These are phyloP conservation scores for Myopa tessellatipennis DNA, from an alignment of 2,888 invertebrate genomes.

Conservation along the genomic window DNA sequence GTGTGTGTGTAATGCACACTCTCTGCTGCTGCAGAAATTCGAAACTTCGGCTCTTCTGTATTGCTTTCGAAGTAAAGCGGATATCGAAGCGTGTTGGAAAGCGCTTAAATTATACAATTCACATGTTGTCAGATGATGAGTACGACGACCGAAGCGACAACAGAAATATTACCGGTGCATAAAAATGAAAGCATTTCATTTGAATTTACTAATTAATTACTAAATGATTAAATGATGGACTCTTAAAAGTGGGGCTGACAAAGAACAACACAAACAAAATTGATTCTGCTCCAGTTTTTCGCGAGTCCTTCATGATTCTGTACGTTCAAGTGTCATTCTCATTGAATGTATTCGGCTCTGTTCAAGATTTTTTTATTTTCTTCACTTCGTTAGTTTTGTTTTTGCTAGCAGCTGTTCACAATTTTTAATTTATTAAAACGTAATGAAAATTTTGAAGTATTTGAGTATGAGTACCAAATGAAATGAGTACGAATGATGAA, in stretches of 20 bases:
- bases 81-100: not conserved
- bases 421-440: conserved; percentile 16
- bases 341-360: not conserved
- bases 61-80: not conserved
- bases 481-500: not conserved
- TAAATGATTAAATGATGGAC: no score
- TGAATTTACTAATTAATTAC: no score
- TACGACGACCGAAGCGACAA: not conserved
- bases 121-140: not conserved
- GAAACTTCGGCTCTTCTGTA: not conserved
- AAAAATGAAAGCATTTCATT: not conserved
- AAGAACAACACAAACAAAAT: no score
- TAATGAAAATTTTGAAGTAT: not conserved
- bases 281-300: no score
- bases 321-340: no score
- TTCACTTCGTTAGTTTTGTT: not conserved
- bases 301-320: no score
- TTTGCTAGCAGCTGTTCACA: conserved; percentile 2
- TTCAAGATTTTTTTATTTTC: not conserved
- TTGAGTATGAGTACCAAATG: not conserved
- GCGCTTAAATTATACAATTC: conserved; percentile 12
- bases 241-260: no score
- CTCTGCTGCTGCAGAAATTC: not conserved
- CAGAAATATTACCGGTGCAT: not conserved
- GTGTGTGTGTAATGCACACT: not conserved